Base-by-base conservation (phyloP, 2,113 vertebrate genomes). In the Malurus melanocephalus region DNA sequence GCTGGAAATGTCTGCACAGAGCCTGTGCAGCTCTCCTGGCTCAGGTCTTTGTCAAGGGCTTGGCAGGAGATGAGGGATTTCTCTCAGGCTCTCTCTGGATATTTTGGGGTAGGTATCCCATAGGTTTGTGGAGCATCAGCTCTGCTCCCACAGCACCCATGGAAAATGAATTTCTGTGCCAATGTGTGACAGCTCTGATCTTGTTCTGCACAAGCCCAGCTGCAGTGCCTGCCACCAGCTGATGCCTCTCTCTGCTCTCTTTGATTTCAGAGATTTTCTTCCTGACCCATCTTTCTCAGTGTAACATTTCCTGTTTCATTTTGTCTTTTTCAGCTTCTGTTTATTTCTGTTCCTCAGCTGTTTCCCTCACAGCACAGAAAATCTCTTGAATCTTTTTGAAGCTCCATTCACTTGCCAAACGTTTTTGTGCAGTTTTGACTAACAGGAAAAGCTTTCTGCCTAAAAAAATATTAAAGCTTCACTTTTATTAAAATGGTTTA, bases 141-240 rank as follows among this genome's bases (percentile, higher is more conserved):
- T 46, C 64, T 33, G 32, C 26, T 90, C 49, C n/a, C 49, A 21
- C 22, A 67, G 48, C 79, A 87, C 20, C 38, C 68, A 80, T 21
- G 55, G 53, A 65, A 43, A 11, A 9, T 20, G 28, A 28, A 5
- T 11, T 62, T n/a, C 61, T 24, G 13, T 60, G 56, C 52, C 61
- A 49, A 3, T 0, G 0, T 1, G 15, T 40, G 26, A 6, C 40
- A 88, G 65, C 48, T 12, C 64, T 35, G 69, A 62, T 10, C 17
- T 56, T 6, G 59, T 55, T 64, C 80, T 56, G 5, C 17, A 1
- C 24, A 6, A 51, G 48, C 19, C 33, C 59, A 45, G 66, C 62
- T 33, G 45, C 60, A 48, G n/a, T 2, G n/a, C 42, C 33, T 80
- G 78, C 66, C 57, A 4, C 0, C 42, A 30, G 17, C 82, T 64